Base-by-base conservation (phyloP, 2,888 invertebrate genomes). In the Pilophorus perplexus region DNA sequence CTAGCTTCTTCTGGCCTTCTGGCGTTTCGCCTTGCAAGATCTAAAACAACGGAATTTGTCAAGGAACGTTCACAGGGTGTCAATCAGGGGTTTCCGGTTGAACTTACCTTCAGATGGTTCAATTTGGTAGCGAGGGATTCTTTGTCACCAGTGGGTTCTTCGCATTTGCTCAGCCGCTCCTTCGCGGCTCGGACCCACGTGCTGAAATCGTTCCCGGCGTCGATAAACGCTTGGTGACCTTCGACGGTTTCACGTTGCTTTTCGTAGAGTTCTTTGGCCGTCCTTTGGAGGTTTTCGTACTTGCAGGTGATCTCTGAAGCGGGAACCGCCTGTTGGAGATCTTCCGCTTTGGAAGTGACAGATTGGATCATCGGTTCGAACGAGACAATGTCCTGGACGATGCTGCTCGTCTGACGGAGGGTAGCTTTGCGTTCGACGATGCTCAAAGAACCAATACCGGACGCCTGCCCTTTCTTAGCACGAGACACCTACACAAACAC, bases 281-380 rank as follows among this genome's bases (percentile, higher is more conserved):
- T 91, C 76, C 93, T 93, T 38, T 90, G 89, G 20, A 96, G 80
- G 20, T 85, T 88, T 78, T 93, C 90, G 75, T 96, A 96, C 79
- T 94, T 93, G 67, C 84, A 87, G 1, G 93, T 90, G 67, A 96
- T 93, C 79, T 93, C 93, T 22, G 91, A 89, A 10, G 93, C 93
- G 1, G 94, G 93, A 64, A 89, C 90, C 68, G 90, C 90, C 79
- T 93, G 91, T 79, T 90, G 89, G 72, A 95, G 81, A 79, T 93
- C 93, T 73, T 91, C 92, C 70, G 94, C 95, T 80, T 95, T 96
- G 60, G 89, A 90, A 64, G 92, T 88, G 40, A 95, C 93, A 44
- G 94, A 94, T 77, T 94, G 93, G 74, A 96, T 93, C 91, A 96
- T 94, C 57, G 95, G 95, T 77, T 96, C 94, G 79, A 95, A 93